phyloP scores from a whole-genome alignment of 1,140 invertebrate genomes.

The Drosophila punjabiensis region DNA sequence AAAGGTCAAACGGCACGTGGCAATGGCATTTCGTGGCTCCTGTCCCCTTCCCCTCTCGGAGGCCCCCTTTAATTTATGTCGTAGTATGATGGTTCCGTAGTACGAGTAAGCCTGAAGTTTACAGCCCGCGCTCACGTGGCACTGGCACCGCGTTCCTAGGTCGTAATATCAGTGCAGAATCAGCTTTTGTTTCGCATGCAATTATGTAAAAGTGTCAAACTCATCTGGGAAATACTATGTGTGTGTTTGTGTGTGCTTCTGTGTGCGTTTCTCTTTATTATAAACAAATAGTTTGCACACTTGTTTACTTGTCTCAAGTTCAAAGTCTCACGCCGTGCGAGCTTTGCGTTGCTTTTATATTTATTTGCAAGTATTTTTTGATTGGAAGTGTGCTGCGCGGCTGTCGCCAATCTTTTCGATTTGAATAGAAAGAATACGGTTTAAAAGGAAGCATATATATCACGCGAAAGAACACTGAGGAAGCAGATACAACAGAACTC shows the following conservation, averaged over 20 bases:
- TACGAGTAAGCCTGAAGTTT: slow-evolving; percentile 33
- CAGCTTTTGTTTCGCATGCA: slow-evolving; percentile 32
- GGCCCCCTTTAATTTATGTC: not conserved
- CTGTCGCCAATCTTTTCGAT: slow-evolving; percentile 2
- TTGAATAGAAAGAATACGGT: not conserved
- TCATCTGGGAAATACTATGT: slow-evolving; percentile 10
- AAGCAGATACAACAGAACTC: slow-evolving; percentile 16
- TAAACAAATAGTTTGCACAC: slow-evolving; percentile 41
- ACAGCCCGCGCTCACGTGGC: slow-evolving; percentile 56
- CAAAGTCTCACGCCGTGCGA: slow-evolving; percentile 36
- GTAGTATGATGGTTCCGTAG: not conserved
- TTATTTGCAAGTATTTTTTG: slow-evolving; percentile 21
- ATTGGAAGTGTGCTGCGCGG: slow-evolving; percentile 32
- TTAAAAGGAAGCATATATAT: not conserved
- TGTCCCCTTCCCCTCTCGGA: too few relatives aligned
- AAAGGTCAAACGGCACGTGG: slow-evolving; percentile 79
- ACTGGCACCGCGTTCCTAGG: slow-evolving; percentile 36
- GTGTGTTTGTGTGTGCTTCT: too few relatives aligned
- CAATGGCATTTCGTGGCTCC: slow-evolving; percentile 50
- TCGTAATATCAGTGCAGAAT: slow-evolving; percentile 47
- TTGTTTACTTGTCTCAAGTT: slow-evolving; percentile 27
- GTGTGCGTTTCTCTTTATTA: slow-evolving; percentile 14
- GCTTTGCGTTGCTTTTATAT: slow-evolving; percentile 14
- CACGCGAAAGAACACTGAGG: slow-evolving; percentile 18
- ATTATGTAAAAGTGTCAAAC: slow-evolving; percentile 58